These are phyloP conservation scores for Sternarchorhynchus goeldii DNA, from an alignment of 2,797 vertebrate species.

Conservation along the genomic window DNA sequence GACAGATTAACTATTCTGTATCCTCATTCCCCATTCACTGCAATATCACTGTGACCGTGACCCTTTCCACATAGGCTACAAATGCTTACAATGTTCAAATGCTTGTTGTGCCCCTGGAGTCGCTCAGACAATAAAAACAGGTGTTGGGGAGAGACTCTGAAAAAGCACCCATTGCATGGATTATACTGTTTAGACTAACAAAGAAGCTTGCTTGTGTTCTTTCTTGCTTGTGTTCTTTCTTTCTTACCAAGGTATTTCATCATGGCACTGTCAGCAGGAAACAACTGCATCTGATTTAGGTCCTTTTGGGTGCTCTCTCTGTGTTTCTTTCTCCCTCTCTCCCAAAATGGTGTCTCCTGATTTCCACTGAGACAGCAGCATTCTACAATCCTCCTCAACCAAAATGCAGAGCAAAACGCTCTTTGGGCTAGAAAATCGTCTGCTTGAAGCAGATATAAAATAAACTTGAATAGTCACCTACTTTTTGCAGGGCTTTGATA, in stretches of 20 bases:
- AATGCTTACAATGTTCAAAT: background rate
- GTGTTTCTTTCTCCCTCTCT: background rate
- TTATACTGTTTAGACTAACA: background rate
- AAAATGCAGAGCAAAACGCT: background rate
- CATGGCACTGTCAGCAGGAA: background rate
- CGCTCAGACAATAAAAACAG: background rate
- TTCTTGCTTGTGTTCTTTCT: background rate
- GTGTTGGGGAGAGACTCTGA: background rate
- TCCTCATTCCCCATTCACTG: constrained; percentile 7
- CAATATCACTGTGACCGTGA: background rate
- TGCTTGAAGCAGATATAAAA: background rate
- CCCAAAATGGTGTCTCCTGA: background rate
- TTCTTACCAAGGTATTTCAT: background rate
- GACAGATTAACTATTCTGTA: constrained; percentile 13
- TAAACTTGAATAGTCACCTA: background rate
- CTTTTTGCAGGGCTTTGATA: no score
- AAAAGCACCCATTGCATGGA: background rate
- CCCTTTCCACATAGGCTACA: background rate
- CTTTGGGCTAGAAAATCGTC: no score
- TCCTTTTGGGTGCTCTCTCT: background rate
- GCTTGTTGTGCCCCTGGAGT: background rate
- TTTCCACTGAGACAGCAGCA: constrained; percentile 14
- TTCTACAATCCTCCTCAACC: constrained; percentile 7
- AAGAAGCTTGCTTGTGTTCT: background rate
- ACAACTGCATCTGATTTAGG: no score